Evolutionary conservation across 1,140 invertebrate genomes (phyloP).

Genomic region (Camponotus floridanus): DNA sequence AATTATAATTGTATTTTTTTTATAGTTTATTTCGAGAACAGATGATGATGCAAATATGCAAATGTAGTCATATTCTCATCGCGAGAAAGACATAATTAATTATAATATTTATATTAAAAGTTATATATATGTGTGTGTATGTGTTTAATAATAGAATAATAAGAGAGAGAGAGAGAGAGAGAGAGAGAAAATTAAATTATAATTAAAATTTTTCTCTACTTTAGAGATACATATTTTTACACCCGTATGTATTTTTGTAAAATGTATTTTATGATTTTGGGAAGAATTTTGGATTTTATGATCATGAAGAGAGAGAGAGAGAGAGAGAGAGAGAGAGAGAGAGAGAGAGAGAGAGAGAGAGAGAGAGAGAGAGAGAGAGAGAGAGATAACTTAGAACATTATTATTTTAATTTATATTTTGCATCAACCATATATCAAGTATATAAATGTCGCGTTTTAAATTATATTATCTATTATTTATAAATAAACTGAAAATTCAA

Average conservation of each 20-base stretch:
- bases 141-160: too few species aligned
- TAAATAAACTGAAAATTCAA: slow-evolving; percentile 18
- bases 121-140: not conserved
- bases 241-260: not conserved
- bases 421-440: not conserved
- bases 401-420: slow-evolving; percentile 28
- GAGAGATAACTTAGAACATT: not conserved
- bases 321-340: not conserved
- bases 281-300: too few species aligned
- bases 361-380: not conserved
- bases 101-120: not conserved
- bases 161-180: too few species aligned
- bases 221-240: not conserved
- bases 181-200: not conserved
- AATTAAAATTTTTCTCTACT: not conserved
- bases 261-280: not conserved
- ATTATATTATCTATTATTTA: not conserved
- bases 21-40: not conserved
- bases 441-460: slow-evolving; percentile 2
- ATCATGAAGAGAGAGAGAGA: too few species aligned
- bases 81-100: not conserved
- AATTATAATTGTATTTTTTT: not conserved
- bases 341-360: not conserved
- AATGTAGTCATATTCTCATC: not conserved
- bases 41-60: not conserved